Evolutionary conservation across 2,888 invertebrate genomes (phyloP).

Genomic region (Cinara cedri): DNA sequence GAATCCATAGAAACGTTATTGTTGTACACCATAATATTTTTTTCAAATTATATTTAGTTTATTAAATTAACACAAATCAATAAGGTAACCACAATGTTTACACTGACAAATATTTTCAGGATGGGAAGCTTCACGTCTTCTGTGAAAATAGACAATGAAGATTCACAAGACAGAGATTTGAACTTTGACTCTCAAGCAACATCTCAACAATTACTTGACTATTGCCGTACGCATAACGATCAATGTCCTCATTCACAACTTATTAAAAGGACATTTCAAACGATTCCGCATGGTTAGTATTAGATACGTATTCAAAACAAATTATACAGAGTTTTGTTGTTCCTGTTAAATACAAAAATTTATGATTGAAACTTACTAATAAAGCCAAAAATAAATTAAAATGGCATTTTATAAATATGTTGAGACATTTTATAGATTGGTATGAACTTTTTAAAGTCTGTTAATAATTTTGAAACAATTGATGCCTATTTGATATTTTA

Average conservation of each 20-base stretch:
- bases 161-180: constrained; percentile 68
- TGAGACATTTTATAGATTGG: not conserved
- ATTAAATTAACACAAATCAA: not conserved
- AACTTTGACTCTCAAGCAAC: constrained; percentile 63
- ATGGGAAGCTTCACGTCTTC: constrained; percentile 77
- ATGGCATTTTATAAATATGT: not conserved
- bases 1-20: constrained; percentile 33
- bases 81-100: constrained; percentile 13
- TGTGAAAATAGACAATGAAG: constrained; percentile 71
- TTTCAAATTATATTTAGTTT: not conserved
- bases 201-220: constrained; percentile 62
- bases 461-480: no score
- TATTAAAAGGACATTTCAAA: constrained; percentile 42
- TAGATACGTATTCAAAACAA: not conserved
- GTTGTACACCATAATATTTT: not conserved
- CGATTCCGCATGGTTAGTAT: constrained; percentile 37
- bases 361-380: no score
- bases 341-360: no score
- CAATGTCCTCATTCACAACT: constrained; percentile 40
- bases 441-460: no score
- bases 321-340: not conserved
- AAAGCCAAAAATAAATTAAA: no score
- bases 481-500: no score
- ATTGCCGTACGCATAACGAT: constrained; percentile 60
- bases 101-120: constrained; percentile 64